These are phyloP conservation scores for Drosophila varians DNA, from an alignment of 1,140 invertebrate species.

Conservation along the genomic window DNA sequence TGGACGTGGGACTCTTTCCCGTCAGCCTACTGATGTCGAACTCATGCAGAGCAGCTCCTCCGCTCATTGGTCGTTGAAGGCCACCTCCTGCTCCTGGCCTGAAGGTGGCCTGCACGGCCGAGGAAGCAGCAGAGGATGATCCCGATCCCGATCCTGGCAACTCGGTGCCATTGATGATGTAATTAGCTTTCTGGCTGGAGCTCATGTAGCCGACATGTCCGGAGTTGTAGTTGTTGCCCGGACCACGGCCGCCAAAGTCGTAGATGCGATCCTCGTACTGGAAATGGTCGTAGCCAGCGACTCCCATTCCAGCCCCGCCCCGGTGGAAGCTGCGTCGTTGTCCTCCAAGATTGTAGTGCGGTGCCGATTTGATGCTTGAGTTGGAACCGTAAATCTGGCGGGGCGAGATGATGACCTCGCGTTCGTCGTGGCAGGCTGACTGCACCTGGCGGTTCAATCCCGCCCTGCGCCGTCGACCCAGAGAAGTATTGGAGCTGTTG, in stretches of 20 bases:
- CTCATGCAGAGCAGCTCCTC: slow-evolving; percentile 60
- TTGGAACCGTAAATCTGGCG: slow-evolving; percentile 83
- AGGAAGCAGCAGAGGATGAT: slow-evolving; percentile 72
- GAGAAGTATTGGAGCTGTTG: slow-evolving; percentile 47
- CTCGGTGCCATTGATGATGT: slow-evolving; percentile 32
- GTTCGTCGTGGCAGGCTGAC: slow-evolving; percentile 70
- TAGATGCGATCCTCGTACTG: slow-evolving; percentile 79
- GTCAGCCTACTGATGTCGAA: slow-evolving; percentile 83
- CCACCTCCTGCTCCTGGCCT: slow-evolving; percentile 22
- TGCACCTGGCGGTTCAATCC: slow-evolving; percentile 67
- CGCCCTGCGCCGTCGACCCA: slow-evolving; percentile 63
- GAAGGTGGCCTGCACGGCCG: slow-evolving; percentile 58
- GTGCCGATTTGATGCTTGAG: slow-evolving; percentile 84
- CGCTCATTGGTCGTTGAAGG: slow-evolving; percentile 56
- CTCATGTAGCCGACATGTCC: slow-evolving; percentile 18
- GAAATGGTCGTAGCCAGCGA: slow-evolving; percentile 64
- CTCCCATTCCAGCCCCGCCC: slow-evolving; percentile 3
- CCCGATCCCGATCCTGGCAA: slow-evolving; percentile 62
- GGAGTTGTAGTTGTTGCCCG: slow-evolving; percentile 71
- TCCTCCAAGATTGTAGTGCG: slow-evolving; percentile 79
- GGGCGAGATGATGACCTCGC: slow-evolving; percentile 56
- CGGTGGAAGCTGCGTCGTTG: slow-evolving; percentile 63
- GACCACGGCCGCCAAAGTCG: slow-evolving; percentile 79
- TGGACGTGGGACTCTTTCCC: slow-evolving; percentile 83
- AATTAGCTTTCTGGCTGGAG: slow-evolving; percentile 47